These are phyloP conservation scores for Heliconius nattereri DNA, from an alignment of 1,140 invertebrate genomes.

Conservation along the genomic window DNA sequence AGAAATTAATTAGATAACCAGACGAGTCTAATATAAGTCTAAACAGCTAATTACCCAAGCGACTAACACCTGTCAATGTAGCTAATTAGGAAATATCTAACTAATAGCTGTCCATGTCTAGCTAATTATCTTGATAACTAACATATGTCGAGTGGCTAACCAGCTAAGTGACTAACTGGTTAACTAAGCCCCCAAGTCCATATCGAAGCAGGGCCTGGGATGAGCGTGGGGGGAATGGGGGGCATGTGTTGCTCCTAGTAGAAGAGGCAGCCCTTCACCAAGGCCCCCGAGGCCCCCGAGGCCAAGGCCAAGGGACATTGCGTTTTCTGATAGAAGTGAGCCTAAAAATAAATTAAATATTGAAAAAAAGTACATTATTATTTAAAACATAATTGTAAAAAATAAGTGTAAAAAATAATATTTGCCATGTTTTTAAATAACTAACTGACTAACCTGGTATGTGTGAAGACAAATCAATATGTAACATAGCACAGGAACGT, in stretches of 20 bases:
- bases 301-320: constrained; percentile 47
- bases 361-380: not conserved
- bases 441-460: constrained; percentile 29
- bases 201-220: constrained; percentile 67
- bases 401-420: no score
- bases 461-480: constrained; percentile 56
- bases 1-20: not conserved
- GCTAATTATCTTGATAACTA: not conserved
- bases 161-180: not conserved
- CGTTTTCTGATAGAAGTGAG: constrained; percentile 48
- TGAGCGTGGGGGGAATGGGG: constrained; percentile 65
- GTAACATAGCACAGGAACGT: constrained; percentile 53
- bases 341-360: constrained; percentile 40
- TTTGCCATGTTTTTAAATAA: not conserved
- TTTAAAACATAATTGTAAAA: no score
- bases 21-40: not conserved
- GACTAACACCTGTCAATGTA: not conserved
- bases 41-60: not conserved
- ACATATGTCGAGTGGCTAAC: not conserved
- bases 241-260: constrained; percentile 65
- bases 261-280: constrained; percentile 56
- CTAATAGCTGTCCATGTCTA: not conserved
- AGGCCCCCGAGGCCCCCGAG: constrained; percentile 41
- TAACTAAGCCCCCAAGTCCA: constrained; percentile 65
- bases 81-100: not conserved